Evolutionary conservation across 2,888 invertebrate genomes (phyloP).

Genomic region (Eudemis profundana): DNA sequence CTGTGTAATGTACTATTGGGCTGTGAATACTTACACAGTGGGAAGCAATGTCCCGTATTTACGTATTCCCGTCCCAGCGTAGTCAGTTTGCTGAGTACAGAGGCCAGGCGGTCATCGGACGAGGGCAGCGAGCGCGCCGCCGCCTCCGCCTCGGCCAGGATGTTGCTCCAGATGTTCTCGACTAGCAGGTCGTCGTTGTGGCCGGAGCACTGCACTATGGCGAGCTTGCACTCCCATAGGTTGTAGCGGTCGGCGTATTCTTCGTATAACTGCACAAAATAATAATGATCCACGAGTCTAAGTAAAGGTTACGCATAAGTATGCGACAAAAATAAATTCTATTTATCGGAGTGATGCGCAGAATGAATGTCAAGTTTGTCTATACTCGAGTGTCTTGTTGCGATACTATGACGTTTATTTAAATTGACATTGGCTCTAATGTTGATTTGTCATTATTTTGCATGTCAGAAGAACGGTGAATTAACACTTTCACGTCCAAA

Average conservation of each 20-base stretch:
- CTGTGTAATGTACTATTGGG: background rate
- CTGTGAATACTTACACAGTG: conserved; percentile 87
- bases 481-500: too few species aligned
- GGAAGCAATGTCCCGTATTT: conserved; percentile 94
- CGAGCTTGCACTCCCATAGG: conserved; percentile 96
- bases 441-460: too few species aligned
- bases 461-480: too few species aligned
- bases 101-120: conserved; percentile 86
- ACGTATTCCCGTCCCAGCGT: conserved; percentile 91
- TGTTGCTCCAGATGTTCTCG: conserved; percentile 96
- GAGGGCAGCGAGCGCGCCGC: conserved; percentile 75
- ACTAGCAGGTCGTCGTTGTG: conserved; percentile 95
- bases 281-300: background rate
- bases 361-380: too few species aligned
- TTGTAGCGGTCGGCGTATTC: conserved; percentile 96
- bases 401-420: too few species aligned
- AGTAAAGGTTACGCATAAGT: too few species aligned
- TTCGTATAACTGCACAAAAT: conserved; percentile 89
- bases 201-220: conserved; percentile 97
- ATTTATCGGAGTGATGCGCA: too few species aligned
- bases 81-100: conserved; percentile 91
- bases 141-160: conserved; percentile 87
- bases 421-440: too few species aligned
- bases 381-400: too few species aligned
- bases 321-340: too few species aligned